A percentile compares a stretch with the other conserved stretches of the same genome.
Evolutionary conservation across 2,797 vertebrate species (phyloP).

Genomic region (Schizothorax lantsangensis): DNA sequence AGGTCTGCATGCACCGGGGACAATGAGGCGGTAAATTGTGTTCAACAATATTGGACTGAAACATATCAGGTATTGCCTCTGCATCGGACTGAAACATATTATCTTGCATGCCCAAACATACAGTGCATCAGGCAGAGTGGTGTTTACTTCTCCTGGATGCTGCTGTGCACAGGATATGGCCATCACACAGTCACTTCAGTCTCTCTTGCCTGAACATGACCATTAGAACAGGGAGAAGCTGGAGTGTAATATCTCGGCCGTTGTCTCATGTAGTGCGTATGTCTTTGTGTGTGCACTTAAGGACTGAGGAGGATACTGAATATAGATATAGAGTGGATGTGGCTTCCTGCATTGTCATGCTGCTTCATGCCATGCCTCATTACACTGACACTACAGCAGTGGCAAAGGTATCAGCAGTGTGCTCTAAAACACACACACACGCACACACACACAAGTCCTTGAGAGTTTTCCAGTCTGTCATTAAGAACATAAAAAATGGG

Average conservation of each 20-base stretch:
- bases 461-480: neutral
- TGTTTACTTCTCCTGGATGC: slow-evolving; percentile 40
- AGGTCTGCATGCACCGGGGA: slow-evolving; percentile 17
- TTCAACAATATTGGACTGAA: slow-evolving; percentile 39
- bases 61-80: slow-evolving; percentile 36
- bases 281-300: slow-evolving; percentile 30
- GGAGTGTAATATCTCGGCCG: slow-evolving; percentile 18
- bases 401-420: slow-evolving; percentile 11
- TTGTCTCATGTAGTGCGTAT: slow-evolving; percentile 7
- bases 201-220: slow-evolving; percentile 23
- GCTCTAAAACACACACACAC: slow-evolving; percentile 13
- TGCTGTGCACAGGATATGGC: slow-evolving; percentile 30
- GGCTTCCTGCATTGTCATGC: slow-evolving; percentile 31
- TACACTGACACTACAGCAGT: slow-evolving; percentile 40
- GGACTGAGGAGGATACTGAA: slow-evolving; percentile 18
- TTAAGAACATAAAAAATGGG: neutral
- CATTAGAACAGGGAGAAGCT: slow-evolving; percentile 24
- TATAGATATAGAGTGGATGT: slow-evolving; percentile 22
- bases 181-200: slow-evolving; percentile 42
- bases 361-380: slow-evolving; percentile 44
- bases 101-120: slow-evolving; percentile 25
- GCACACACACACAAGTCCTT: neutral
- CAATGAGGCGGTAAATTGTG: slow-evolving; percentile 41
- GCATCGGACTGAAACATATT: slow-evolving; percentile 5
- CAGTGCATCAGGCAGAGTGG: neutral